Evolutionary conservation across 1,140 invertebrate species (phyloP).

Genomic region (Zaprionus capensis): DNA sequence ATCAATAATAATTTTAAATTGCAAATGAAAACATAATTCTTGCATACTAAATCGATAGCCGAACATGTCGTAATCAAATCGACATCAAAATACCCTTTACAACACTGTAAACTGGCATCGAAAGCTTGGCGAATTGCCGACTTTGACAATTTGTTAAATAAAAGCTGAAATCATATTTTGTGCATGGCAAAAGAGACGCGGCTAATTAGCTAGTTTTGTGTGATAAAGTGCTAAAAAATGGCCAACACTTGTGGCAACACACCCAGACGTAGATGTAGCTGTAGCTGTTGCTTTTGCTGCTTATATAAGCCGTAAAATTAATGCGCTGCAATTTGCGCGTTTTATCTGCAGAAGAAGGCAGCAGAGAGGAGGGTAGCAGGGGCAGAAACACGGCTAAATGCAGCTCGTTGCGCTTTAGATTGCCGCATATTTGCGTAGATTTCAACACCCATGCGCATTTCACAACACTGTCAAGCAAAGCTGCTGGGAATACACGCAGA

Average conservation of each 20-base stretch:
- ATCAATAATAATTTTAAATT: too few species aligned
- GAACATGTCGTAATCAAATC: not conserved
- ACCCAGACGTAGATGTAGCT: not conserved
- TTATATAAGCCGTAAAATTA: slow-evolving; percentile 37
- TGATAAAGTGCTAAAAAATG: slow-evolving; percentile 27
- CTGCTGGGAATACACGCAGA: not conserved
- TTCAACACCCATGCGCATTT: slow-evolving; percentile 27
- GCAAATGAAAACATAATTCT: too few species aligned
- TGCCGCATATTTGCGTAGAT: slow-evolving; percentile 39
- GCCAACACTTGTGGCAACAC: slow-evolving; percentile 9
- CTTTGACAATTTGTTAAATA: slow-evolving; percentile 3
- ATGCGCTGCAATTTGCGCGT: slow-evolving; percentile 27
- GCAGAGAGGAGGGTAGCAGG: not conserved
- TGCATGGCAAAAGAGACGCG: not conserved
- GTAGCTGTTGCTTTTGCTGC: not conserved
- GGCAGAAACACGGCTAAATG: slow-evolving; percentile 11
- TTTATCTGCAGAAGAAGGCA: slow-evolving; percentile 30
- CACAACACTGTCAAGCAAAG: slow-evolving; percentile 19
- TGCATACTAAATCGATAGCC: not conserved
- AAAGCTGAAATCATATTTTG: not conserved
- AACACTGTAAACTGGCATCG: not conserved
- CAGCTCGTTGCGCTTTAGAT: slow-evolving; percentile 37
- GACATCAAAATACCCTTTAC: not conserved
- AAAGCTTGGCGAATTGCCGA: not conserved
- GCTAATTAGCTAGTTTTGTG: slow-evolving; percentile 9